These are phyloP conservation scores for Lepilemur ruficaudatus DNA, from an alignment of 2,797 vertebrate genomes.

Conservation along the genomic window DNA sequence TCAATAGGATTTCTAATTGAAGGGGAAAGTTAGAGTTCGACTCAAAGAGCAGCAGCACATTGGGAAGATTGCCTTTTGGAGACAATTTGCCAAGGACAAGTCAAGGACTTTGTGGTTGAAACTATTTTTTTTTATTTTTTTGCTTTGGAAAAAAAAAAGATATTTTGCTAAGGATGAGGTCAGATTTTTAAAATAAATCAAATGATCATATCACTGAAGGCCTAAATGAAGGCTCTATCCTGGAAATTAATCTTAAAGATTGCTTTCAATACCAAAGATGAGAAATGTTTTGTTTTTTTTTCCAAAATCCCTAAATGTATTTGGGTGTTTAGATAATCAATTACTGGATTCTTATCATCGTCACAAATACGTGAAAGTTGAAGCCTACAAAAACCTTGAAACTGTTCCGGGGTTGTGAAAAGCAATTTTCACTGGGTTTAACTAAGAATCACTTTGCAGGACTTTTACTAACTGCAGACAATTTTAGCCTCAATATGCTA, in stretches of 20 bases:
- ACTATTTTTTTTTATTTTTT: background rate
- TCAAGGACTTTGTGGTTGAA: background rate
- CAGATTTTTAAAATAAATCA: slow-evolving; percentile 14
- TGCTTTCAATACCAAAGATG: background rate
- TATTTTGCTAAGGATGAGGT: background rate
- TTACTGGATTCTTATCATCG: background rate
- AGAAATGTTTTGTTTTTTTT: background rate
- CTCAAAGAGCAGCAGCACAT: background rate
- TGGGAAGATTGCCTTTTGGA: background rate
- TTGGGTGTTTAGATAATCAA: slow-evolving; percentile 25
- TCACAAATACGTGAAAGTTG: background rate
- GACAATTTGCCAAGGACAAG: background rate
- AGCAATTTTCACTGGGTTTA: background rate
- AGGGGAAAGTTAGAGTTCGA: background rate
- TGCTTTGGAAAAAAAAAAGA: background rate
- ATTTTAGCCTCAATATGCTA: background rate
- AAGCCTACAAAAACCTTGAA: background rate
- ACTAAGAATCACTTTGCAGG: background rate
- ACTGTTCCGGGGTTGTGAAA: background rate
- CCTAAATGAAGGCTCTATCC: background rate
- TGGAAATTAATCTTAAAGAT: slow-evolving; percentile 8
- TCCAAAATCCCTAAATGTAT: background rate
- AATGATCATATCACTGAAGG: background rate
- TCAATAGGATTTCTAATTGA: background rate
- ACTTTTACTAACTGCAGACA: background rate